Percentiles rank a stretch among this genome's conserved stretches.
These are phyloP conservation scores for Peromyscus eremicus DNA, from an alignment of 2,797 vertebrate genomes.

Conservation along the genomic window DNA sequence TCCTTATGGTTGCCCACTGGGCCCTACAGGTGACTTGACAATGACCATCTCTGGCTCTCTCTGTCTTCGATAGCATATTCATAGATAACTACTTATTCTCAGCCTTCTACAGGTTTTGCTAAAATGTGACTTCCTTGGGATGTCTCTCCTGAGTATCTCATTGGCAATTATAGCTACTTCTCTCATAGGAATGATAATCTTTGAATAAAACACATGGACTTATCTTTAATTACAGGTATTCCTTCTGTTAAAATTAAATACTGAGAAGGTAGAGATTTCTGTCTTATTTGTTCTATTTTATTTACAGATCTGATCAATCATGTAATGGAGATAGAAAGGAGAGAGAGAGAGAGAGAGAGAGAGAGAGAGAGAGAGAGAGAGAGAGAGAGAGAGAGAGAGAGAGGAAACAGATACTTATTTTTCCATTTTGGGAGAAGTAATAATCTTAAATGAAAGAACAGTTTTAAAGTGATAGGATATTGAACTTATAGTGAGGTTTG, in stretches of 20 bases:
- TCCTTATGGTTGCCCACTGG: neutral
- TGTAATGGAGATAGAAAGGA: neutral
- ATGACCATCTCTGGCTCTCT: neutral
- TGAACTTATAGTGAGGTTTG: neutral
- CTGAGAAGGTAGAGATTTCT: neutral
- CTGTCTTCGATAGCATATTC: neutral
- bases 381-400: neutral
- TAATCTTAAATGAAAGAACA: neutral
- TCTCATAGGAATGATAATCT: neutral
- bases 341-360: neutral
- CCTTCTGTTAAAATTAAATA: neutral
- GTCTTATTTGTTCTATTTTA: neutral
- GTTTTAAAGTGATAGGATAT: neutral
- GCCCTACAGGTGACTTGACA: rapidly evolving
- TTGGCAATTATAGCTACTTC: neutral
- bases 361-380: neutral
- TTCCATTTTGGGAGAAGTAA: neutral
- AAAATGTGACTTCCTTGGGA: neutral
- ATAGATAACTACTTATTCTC: neutral
- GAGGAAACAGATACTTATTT: too few relatives aligned
- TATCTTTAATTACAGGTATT: neutral
- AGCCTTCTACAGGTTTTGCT: neutral
- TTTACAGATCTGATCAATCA: neutral
- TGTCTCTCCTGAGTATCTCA: neutral
- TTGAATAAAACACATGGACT: neutral